Percentiles rank a stretch among this genome's conserved stretches.
Evolutionary conservation across 2,888 invertebrate species (phyloP).

Genomic region (Chymomyza procnemis): DNA sequence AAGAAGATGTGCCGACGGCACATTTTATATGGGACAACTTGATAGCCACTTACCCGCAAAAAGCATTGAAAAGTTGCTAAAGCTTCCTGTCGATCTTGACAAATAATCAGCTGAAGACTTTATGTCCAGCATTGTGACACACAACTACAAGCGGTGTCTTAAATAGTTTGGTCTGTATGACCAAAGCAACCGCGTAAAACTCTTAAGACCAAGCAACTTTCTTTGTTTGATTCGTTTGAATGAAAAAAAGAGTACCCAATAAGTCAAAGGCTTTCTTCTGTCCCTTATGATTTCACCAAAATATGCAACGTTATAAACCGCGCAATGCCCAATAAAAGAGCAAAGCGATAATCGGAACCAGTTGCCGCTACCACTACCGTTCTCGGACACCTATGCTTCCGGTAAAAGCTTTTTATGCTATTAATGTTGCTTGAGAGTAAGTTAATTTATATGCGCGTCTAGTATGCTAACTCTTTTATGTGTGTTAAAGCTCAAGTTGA

Average conservation of each 20-base stretch:
- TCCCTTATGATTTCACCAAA: neutral
- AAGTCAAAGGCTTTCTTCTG: neutral
- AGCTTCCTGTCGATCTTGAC: conserved; percentile 90
- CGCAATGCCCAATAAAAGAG: conserved; percentile 72
- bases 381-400: conserved; percentile 80
- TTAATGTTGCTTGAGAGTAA: conserved; percentile 35
- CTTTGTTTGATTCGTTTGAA: neutral
- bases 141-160: conserved; percentile 11
- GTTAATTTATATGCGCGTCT: conserved; percentile 14
- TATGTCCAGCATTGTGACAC: conserved; percentile 89
- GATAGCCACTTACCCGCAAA: conserved; percentile 86
- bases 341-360: conserved; percentile 80
- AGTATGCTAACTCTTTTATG: conserved; percentile 51
- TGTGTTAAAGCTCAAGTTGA: neutral
- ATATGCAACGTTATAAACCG: conserved; percentile 12
- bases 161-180: conserved; percentile 20
- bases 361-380: conserved; percentile 79
- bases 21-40: neutral
- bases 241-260: neutral
- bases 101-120: conserved; percentile 95
- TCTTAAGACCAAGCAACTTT: neutral
- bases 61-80: conserved; percentile 96
- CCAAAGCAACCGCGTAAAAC: neutral
- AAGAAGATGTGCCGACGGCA: neutral
- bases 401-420: conserved; percentile 75